Conservation (phyloP, 1,140 invertebrate species). For the Gryon sp. region DNA sequence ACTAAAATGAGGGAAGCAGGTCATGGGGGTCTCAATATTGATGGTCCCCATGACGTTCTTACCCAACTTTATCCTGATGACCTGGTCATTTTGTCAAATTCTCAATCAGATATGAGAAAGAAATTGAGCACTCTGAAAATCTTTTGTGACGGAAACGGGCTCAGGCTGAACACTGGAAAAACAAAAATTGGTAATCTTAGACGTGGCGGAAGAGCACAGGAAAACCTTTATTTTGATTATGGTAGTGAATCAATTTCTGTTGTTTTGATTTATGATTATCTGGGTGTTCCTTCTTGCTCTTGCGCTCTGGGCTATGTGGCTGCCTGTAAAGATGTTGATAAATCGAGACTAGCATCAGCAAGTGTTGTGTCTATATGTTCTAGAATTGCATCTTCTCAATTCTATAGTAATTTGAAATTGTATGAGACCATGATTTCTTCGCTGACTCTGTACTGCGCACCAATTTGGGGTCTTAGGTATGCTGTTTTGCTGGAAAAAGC, state of each 20-base stretch:
- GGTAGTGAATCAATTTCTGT: not conserved
- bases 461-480: not conserved
- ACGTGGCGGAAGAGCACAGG: not conserved
- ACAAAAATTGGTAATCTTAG: constrained; percentile 4
- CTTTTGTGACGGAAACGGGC: no score
- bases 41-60: not conserved
- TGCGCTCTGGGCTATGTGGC: not conserved
- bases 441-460: not conserved
- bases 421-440: not conserved
- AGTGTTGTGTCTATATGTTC: not conserved
- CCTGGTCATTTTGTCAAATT: not conserved
- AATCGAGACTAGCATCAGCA: not conserved
- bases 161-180: not conserved
- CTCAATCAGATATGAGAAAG: not conserved
- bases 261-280: no score
- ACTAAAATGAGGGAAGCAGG: no score
- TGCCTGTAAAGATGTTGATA: not conserved
- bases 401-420: not conserved
- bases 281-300: not conserved
- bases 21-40: constrained; percentile 1
- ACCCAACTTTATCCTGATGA: not conserved
- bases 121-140: not conserved
- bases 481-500: not conserved
- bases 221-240: not conserved
- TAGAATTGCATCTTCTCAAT: not conserved